A percentile compares a stretch with the other conserved stretches of the same genome.
These are phyloP conservation scores for Neomorphus geoffroyi DNA, from an alignment of 2,797 vertebrate genomes.

Conservation along the genomic window DNA sequence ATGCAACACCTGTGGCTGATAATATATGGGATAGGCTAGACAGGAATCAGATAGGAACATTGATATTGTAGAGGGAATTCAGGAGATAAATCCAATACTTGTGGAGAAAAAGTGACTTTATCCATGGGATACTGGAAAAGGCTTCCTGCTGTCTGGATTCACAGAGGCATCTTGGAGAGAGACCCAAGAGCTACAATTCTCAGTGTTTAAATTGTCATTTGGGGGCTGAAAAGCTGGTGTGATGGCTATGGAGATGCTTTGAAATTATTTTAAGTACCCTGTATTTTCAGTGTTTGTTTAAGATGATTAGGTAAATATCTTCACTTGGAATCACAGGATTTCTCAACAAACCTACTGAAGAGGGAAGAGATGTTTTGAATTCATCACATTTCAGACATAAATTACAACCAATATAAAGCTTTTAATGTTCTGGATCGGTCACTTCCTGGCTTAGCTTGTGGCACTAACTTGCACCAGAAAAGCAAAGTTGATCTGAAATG, in stretches of 20 bases:
- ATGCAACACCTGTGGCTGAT: background rate
- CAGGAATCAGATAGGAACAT: background rate
- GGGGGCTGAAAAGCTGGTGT: background rate
- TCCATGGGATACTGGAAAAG: background rate
- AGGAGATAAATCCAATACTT: background rate
- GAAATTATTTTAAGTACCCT: background rate
- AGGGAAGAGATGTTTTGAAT: background rate
- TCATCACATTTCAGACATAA: background rate
- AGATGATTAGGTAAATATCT: background rate
- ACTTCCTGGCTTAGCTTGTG: background rate
- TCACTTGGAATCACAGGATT: background rate
- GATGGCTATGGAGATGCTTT: background rate
- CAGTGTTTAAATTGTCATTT: background rate
- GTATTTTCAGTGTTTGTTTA: background rate
- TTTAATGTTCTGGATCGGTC: background rate
- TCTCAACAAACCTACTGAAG: background rate
- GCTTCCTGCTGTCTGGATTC: background rate
- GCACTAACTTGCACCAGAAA: background rate
- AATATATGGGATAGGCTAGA: background rate
- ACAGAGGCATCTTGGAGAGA: background rate
- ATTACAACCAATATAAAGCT: background rate
- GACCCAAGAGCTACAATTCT: background rate
- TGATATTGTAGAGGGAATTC: background rate
- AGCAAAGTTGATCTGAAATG: background rate
- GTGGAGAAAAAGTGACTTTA: background rate